Percentiles rank a stretch among this genome's conserved stretches.
phyloP scores from a whole-genome alignment of 2,113 vertebrate genomes.

The Tretioscincus oriximinensis region DNA sequence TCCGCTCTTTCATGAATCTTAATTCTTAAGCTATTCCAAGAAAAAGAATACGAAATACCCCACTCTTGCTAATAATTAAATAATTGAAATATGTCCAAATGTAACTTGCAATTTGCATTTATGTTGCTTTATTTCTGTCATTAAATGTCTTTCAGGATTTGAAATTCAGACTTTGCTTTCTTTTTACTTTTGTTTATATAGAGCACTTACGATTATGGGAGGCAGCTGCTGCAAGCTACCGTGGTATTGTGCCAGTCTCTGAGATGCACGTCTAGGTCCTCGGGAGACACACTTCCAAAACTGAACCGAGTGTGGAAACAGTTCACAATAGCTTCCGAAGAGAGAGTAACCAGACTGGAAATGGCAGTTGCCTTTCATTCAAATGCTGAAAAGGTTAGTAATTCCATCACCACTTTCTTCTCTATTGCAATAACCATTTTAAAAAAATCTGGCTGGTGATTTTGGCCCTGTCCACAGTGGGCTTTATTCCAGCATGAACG shows the following conservation, averaged over 20 bases:
- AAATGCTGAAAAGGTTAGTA: constrained; percentile 85
- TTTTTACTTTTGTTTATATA: constrained; percentile 53
- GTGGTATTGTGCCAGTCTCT: constrained; percentile 96
- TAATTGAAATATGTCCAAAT: not conserved
- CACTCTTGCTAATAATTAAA: not conserved
- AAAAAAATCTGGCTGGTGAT: too few relatives aligned
- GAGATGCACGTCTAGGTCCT: constrained; percentile 92
- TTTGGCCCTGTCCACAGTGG: too few relatives aligned
- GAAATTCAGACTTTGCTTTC: not conserved
- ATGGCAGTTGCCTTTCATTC: constrained; percentile 88
- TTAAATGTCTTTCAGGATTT: not conserved
- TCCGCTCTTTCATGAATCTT: too few relatives aligned
- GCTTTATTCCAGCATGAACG: too few relatives aligned
- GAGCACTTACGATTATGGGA: constrained; percentile 97
- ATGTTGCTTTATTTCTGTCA: not conserved
- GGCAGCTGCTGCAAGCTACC: constrained; percentile 95
- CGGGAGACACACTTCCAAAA: constrained; percentile 92
- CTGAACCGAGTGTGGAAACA: constrained; percentile 98
- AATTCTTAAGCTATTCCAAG: too few relatives aligned
- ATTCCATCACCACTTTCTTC: constrained; percentile 8
- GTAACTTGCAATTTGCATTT: constrained; percentile 1
- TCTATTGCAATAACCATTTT: constrained; percentile 4
- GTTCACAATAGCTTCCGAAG: constrained; percentile 90
- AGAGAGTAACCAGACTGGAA: constrained; percentile 89
- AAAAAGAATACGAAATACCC: too few relatives aligned